Evolutionary conservation across 2,113 vertebrate genomes (phyloP).

Genomic region (Anolis carolinensis): DNA sequence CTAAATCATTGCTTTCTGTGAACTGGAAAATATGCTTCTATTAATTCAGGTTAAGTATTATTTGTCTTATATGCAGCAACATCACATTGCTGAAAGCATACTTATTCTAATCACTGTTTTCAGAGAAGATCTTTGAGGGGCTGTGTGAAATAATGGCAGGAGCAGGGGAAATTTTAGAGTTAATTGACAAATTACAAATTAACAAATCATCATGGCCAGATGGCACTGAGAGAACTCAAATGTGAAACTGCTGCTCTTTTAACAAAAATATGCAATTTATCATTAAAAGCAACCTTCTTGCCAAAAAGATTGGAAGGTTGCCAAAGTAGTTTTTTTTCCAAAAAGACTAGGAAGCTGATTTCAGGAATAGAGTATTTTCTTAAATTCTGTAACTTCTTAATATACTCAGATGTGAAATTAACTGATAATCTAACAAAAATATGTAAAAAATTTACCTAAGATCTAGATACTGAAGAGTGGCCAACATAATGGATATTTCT

Average conservation of each 20-base stretch:
- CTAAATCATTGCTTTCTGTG: too few species aligned
- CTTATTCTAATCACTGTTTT: not conserved
- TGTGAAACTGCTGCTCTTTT: not conserved
- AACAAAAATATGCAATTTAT: not conserved
- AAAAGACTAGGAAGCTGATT: not conserved
- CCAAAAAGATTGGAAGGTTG: not conserved
- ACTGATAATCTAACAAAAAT: not conserved
- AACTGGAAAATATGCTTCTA: too few species aligned
- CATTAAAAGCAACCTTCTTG: not conserved
- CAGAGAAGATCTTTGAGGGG: not conserved
- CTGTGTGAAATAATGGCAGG: not conserved
- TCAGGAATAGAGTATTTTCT: not conserved
- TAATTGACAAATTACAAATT: constrained; percentile 5
- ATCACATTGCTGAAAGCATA: not conserved
- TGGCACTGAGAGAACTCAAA: not conserved
- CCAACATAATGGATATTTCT: not conserved
- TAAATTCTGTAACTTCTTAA: not conserved
- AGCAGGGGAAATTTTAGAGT: not conserved
- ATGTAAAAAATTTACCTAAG: not conserved
- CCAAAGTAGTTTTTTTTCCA: not conserved
- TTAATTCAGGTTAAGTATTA: too few species aligned
- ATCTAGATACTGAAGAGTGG: not conserved
- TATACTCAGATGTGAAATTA: not conserved
- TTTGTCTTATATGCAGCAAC: too few species aligned
- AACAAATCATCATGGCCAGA: not conserved